phyloP scores from a whole-genome alignment of 2,888 invertebrate genomes.

The Ormyrus nitidulus region DNA sequence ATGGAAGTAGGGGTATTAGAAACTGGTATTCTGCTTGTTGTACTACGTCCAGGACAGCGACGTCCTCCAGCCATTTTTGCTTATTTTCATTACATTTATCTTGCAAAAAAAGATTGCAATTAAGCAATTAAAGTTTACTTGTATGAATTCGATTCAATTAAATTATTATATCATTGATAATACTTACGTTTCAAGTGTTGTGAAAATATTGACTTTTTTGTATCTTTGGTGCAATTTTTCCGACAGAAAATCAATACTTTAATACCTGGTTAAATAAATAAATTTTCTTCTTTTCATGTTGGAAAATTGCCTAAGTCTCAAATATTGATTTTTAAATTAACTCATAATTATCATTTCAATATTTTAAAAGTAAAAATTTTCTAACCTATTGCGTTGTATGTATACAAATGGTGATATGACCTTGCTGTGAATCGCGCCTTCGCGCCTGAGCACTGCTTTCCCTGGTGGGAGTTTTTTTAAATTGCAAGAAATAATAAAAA shows the following conservation, averaged over 20 bases:
- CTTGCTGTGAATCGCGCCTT: not conserved
- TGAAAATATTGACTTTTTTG: not conserved
- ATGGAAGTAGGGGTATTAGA: conserved; percentile 41
- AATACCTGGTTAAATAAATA: not conserved
- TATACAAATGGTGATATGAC: conserved; percentile 20
- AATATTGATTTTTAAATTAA: conserved; percentile 27
- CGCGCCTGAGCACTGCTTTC: too few species aligned
- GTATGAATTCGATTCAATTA: not conserved
- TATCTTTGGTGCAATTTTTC: conserved; percentile 2
- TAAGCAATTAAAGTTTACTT: not conserved
- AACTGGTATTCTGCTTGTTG: conserved; percentile 74
- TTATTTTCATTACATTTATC: conserved; percentile 49
- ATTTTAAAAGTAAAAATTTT: conserved; percentile 13
- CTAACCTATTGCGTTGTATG: conserved; percentile 42
- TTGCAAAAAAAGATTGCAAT: not conserved
- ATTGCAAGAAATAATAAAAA: too few species aligned
- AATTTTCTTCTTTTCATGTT: conserved; percentile 48
- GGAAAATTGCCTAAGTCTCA: not conserved
- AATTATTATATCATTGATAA: not conserved
- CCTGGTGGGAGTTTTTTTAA: too few species aligned
- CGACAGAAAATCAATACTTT: not conserved
- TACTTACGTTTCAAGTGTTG: conserved; percentile 1
- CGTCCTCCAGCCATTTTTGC: conserved; percentile 70
- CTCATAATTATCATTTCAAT: conserved; percentile 34
- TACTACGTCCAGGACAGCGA: conserved; percentile 68